Base-by-base conservation (phyloP, 2,888 invertebrate species). In the Molorchus minor region DNA sequence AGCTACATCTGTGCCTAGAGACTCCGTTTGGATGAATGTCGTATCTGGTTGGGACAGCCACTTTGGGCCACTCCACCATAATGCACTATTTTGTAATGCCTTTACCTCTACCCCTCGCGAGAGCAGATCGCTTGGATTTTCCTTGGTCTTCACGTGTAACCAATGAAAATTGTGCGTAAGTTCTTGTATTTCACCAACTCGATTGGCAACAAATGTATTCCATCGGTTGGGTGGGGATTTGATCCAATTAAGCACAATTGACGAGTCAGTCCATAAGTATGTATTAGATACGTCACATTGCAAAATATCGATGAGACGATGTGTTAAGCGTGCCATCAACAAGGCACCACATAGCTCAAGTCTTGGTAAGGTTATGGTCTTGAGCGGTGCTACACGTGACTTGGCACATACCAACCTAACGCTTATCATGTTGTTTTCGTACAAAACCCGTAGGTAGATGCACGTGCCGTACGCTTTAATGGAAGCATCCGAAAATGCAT, bases 111-210 rank as follows among this genome's bases (percentile, higher is more conserved):
- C 8, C 2, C 30, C 30, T 3, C 30, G 30, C 8, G 30, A 30
- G 2, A 30, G 8, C 2, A 30, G 8, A 30, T 30, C 30, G 12
- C 30, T 30, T 2, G 30, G 30, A 7, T 30, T 30, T 4, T 30
- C 30, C 12, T 30, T 30, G 2, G 30, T 30, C 2, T 30, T 30
- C 2, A 30, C 30, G 12, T 30, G 30, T 30, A 30, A 30, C 30
- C 30, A 30, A 7, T 30, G 30, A 7, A 2, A 30, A 30, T 7
- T 30, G 8, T 30, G 2, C 2, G 30, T 30, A 3, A 30, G 20
- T 3, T 45, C 33, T 33, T 45, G 45, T 8, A 45, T 45, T 45
- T 45, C 17, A n/a, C 17, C 4, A n/a, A 45, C 45, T 17, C 44
- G 12, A 17, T 45, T 45, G 2, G 17, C 45, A 2, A 45, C 45